A percentile compares a stretch with the other conserved stretches of the same genome.
Conservation (phyloP, 2,888 invertebrate species). For the Dryobotodes eremita region DNA sequence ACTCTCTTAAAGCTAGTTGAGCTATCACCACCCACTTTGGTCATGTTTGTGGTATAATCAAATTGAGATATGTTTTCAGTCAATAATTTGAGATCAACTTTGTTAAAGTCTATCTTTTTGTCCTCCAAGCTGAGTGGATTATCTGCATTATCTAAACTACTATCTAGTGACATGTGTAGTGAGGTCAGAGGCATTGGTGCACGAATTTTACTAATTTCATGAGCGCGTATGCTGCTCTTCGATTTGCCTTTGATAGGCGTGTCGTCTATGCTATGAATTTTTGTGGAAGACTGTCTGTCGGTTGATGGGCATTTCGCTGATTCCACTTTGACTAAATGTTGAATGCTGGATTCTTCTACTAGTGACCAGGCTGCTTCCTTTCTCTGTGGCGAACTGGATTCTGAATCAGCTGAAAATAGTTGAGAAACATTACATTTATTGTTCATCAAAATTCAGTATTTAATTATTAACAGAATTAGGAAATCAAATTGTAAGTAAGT, state of each 20-base stretch:
- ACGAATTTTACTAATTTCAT: constrained; percentile 87
- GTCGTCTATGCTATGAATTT: constrained; percentile 72
- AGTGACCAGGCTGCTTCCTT: constrained; percentile 80
- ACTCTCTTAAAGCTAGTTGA: constrained; percentile 84
- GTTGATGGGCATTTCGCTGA: constrained; percentile 67
- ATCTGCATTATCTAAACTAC: constrained; percentile 82
- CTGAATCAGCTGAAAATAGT: constrained; percentile 80
- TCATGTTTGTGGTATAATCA: constrained; percentile 73
- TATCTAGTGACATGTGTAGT: constrained; percentile 85
- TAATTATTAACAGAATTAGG: neutral
- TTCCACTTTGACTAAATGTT: constrained; percentile 77
- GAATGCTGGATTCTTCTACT: constrained; percentile 78
- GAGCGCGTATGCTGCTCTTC: constrained; percentile 76
- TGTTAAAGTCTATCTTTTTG: constrained; percentile 87
- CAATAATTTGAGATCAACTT: constrained; percentile 88
- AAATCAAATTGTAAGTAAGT: constrained; percentile 32
- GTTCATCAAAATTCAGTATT: constrained; percentile 7
- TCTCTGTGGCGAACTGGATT: constrained; percentile 70
- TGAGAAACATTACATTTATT: neutral
- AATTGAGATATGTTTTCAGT: constrained; percentile 84
- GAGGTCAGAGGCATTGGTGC: constrained; percentile 77
- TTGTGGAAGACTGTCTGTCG: constrained; percentile 77
- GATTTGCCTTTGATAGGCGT: constrained; percentile 84
- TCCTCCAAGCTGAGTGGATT: constrained; percentile 83
- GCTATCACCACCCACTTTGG: constrained; percentile 76